Base-by-base conservation (phyloP, 2,888 invertebrate species). In the Conomelus anceps region DNA sequence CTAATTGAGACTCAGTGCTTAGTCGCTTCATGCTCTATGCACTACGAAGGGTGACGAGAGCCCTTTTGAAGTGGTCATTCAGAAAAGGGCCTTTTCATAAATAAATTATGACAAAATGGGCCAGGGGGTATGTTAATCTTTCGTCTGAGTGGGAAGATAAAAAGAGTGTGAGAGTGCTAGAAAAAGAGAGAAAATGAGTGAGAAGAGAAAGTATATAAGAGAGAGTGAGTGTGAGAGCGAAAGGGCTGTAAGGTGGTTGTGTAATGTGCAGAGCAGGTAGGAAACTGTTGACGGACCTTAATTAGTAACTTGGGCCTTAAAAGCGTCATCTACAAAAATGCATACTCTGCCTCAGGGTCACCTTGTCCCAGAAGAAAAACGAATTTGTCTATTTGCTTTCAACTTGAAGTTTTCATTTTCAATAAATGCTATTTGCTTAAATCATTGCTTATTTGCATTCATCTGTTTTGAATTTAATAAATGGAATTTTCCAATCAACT, bases 41-140 rank as follows among this genome's bases (percentile, higher is more conserved):
- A 63, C n/a, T 63, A 20, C 3, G 63, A 6, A 63, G 63, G 63
- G 63, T n/a, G 63, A 63, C 63, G n/a, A 63, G 63, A 63, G 63
- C n/a, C 63, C 86, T 29, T 86, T 86, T 86, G 86, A 86, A 86
- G 86, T 86, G 86, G 86, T 24, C 86, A 86, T 86, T 86, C 86
- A 86, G 24, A 24, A 63, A 63, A 24, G 23, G 29, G 29, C 29
- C 86, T 29, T 86, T 86, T 86, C 86, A 86, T 86, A 86, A 86
- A 86, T 86, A 86, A 86, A 86, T 86, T 86, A 86, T 86, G 29
- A 24, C 86, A 22, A 86, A 86, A 86, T 63, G 63, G 63, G 63
- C 63, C 63, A n/a, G n/a, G n/a, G 63, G 63, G n/a, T 63, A 63
- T 63, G 63, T 63, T 63, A 63, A 63, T 63, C 63, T 63, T 63